These are phyloP conservation scores for Pseudomugil tenellus DNA, from an alignment of 2,797 vertebrate species.

Conservation along the genomic window DNA sequence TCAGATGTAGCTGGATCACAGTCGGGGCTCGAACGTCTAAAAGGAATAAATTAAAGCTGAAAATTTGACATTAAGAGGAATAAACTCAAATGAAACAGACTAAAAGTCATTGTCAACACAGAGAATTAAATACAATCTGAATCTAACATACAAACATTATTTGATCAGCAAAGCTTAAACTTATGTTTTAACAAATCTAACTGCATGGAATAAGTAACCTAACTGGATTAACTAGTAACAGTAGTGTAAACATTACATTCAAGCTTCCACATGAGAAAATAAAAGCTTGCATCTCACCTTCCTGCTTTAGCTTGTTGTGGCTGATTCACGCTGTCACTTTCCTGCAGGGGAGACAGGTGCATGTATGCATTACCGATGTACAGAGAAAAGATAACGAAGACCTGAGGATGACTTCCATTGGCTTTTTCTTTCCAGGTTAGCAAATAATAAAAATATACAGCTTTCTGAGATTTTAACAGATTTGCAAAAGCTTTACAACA, in stretches of 20 bases:
- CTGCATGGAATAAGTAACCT: background rate
- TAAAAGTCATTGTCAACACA: no score
- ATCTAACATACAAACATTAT: no score
- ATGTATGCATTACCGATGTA: background rate
- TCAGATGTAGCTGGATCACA: constrained; percentile 72
- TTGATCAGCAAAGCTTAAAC: no score
- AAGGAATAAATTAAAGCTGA: background rate
- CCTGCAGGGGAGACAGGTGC: constrained; percentile 44
- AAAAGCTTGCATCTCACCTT: constrained; percentile 30
- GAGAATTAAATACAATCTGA: no score
- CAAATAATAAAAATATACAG: background rate
- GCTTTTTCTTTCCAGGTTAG: background rate
- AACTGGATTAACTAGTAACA: background rate
- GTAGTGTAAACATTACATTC: background rate
- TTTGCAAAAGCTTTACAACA: background rate
- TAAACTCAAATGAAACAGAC: background rate
- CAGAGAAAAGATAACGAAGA: background rate
- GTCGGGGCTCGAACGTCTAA: constrained; percentile 62
- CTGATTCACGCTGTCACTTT: constrained; percentile 62
- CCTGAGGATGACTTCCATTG: background rate
- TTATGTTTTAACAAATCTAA: no score
- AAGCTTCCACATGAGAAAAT: background rate
- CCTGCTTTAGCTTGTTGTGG: constrained; percentile 66
- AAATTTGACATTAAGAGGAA: background rate
- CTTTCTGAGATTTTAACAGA: background rate